These are phyloP conservation scores for Cistogaster globosa DNA, from an alignment of 2,888 invertebrate genomes.

Conservation along the genomic window DNA sequence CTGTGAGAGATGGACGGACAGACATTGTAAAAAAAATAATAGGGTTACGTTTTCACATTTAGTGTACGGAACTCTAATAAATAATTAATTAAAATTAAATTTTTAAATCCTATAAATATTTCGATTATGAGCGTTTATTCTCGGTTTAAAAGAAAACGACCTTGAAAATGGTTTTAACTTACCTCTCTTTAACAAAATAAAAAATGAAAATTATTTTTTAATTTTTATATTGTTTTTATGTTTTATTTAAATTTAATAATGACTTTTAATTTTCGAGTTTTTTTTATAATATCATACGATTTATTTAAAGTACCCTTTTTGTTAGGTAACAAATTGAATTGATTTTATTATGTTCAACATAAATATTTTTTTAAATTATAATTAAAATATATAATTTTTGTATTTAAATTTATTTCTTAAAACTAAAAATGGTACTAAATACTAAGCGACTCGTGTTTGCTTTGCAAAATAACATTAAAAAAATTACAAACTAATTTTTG, in stretches of 20 bases:
- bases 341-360: slow-evolving; percentile 64
- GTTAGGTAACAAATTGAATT: slow-evolving; percentile 59
- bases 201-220: too few relatives aligned
- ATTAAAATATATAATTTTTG: slow-evolving; percentile 39
- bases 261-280: slow-evolving; percentile 52
- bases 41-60: too few relatives aligned
- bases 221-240: slow-evolving; percentile 10
- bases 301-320: slow-evolving; percentile 48
- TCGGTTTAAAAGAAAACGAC: too few relatives aligned
- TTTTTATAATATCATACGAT: neutral
- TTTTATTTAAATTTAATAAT: slow-evolving; percentile 64
- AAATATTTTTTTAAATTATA: slow-evolving; percentile 60
- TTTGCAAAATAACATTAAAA: slow-evolving; percentile 64
- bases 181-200: too few relatives aligned
- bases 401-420: slow-evolving; percentile 38
- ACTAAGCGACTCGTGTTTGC: slow-evolving; percentile 75
- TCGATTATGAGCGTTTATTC: too few relatives aligned
- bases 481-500: slow-evolving; percentile 59
- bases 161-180: too few relatives aligned
- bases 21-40: too few relatives aligned
- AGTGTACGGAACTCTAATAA: too few relatives aligned
- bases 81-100: too few relatives aligned
- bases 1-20: too few relatives aligned
- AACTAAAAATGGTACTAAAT: slow-evolving; percentile 62
- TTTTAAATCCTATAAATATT: too few relatives aligned